Evolutionary conservation across 2,797 vertebrate genomes (phyloP).

Genomic region (Falco naumanni): DNA sequence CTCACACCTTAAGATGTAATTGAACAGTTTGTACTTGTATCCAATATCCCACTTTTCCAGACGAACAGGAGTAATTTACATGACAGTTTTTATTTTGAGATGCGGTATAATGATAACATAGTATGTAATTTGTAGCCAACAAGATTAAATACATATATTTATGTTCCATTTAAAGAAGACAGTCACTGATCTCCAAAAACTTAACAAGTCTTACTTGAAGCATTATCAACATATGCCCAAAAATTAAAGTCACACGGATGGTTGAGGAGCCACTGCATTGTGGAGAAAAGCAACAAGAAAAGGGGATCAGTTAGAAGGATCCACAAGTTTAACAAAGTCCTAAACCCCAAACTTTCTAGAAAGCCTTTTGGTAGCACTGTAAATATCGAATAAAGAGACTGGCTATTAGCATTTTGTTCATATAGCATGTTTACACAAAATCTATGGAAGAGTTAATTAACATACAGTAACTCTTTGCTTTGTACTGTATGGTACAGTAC

Average conservation of each 20-base stretch:
- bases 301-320: not conserved
- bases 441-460: not conserved
- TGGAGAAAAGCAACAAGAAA: not conserved
- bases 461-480: not conserved
- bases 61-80: not conserved
- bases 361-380: not conserved
- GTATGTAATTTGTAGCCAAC: not conserved
- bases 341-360: not conserved
- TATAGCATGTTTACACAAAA: not conserved
- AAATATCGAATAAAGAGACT: not conserved
- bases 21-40: not conserved
- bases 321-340: not conserved
- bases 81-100: not conserved
- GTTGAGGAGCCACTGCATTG: not conserved
- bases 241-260: not conserved
- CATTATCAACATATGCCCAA: not conserved
- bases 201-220: not conserved
- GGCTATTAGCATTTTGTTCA: not conserved
- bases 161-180: not conserved
- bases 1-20: not conserved
- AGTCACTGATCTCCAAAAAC: not conserved
- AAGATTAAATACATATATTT: not conserved
- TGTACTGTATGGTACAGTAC: not conserved
- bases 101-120: not conserved
- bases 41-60: constrained; percentile 26